These are phyloP conservation scores for Neoaliturus tenellus DNA, from an alignment of 2,888 invertebrate species.

Conservation along the genomic window DNA sequence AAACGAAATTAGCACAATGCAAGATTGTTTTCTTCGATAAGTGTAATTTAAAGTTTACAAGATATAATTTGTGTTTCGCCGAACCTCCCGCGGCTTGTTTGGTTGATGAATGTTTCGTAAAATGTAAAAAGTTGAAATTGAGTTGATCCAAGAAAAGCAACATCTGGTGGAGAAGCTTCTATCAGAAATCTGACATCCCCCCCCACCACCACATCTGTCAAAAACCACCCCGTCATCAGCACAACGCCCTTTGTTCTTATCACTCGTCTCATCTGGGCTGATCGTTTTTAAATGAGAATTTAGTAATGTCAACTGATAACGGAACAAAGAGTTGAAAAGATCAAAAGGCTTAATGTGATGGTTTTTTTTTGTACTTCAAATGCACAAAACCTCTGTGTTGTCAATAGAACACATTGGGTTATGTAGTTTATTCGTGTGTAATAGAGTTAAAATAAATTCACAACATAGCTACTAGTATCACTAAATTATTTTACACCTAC, in stretches of 20 bases:
- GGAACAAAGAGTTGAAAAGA: background rate
- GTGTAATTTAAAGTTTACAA: constrained; percentile 29
- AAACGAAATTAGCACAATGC: background rate
- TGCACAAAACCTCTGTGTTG: too few species aligned
- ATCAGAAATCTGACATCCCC: constrained; percentile 21
- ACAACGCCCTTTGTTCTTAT: constrained; percentile 21
- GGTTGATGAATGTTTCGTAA: constrained; percentile 26
- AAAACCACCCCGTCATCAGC: constrained; percentile 28
- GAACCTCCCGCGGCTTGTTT: background rate
- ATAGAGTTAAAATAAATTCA: too few species aligned
- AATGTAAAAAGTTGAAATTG: constrained; percentile 45
- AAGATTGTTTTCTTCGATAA: constrained; percentile 15
- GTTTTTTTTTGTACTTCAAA: background rate
- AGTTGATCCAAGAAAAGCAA: constrained; percentile 43
- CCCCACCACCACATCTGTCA: constrained; percentile 18
- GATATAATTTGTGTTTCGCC: constrained; percentile 22
- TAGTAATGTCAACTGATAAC: background rate
- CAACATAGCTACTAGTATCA: too few species aligned
- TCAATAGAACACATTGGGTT: too few species aligned
- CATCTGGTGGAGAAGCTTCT: constrained; percentile 26
- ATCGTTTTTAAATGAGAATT: constrained; percentile 20
- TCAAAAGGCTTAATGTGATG: background rate
- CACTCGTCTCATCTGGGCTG: constrained; percentile 19
- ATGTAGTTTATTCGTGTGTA: too few species aligned
- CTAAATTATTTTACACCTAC: too few species aligned